Evolutionary conservation across 2,797 vertebrate genomes (phyloP).

Genomic region (Calcarius lapponicus): DNA sequence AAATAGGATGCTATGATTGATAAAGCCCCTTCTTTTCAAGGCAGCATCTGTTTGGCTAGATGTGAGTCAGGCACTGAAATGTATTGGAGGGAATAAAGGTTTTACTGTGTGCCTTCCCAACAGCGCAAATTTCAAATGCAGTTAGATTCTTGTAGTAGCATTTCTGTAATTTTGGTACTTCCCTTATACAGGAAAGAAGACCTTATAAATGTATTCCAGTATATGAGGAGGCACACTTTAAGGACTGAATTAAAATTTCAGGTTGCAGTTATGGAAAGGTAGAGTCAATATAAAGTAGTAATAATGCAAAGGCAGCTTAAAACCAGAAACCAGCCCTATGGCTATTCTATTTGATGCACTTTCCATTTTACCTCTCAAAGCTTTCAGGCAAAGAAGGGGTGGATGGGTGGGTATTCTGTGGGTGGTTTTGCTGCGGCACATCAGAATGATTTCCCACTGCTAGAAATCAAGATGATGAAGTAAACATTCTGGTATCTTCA

Average conservation of each 20-base stretch:
- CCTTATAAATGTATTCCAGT: not conserved
- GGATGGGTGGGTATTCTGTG: not conserved
- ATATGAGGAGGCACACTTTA: not conserved
- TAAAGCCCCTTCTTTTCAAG: conserved; percentile 44
- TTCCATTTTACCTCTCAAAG: not conserved
- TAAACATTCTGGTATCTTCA: not conserved
- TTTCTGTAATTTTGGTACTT: not conserved
- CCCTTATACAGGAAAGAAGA: not conserved
- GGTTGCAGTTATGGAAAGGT: not conserved
- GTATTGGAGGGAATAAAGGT: conserved; percentile 20
- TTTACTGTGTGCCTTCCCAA: conserved; percentile 27
- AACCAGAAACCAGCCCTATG: not conserved
- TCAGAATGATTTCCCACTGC: not conserved
- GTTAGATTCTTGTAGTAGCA: not conserved
- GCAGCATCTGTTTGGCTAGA: conserved; percentile 41
- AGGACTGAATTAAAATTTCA: not conserved
- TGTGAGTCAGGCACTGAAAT: conserved; percentile 9
- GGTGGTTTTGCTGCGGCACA: not conserved
- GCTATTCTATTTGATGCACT: not conserved
- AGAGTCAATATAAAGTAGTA: not conserved
- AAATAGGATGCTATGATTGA: conserved; percentile 28
- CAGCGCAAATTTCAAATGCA: not conserved
- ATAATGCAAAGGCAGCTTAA: not conserved
- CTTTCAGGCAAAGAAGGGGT: not conserved
- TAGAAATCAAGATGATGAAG: not conserved